Conservation (phyloP, 1,140 invertebrate species). For the Drosophila funebris region DNA sequence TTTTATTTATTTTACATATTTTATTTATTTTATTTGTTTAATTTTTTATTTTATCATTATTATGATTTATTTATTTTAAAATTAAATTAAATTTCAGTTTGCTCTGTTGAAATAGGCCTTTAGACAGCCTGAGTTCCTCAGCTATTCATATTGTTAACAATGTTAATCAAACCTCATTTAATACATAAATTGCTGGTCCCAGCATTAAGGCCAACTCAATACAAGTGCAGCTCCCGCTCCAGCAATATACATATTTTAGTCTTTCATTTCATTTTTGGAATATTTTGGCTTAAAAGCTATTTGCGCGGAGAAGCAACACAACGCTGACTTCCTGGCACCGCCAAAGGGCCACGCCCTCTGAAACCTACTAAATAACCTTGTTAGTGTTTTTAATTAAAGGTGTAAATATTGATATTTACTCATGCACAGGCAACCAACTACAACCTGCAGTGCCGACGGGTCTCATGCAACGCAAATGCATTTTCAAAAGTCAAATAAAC, state of each 20-base stretch:
- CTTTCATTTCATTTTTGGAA: conserved; percentile 72
- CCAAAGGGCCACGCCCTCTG: not conserved
- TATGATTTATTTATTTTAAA: too few species aligned
- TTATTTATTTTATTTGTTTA: too few species aligned
- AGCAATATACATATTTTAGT: conserved; percentile 53
- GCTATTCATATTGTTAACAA: too few species aligned
- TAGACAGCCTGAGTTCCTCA: too few species aligned
- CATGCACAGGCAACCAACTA: conserved; percentile 45
- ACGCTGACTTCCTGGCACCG: conserved; percentile 51
- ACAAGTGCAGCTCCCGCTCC: too few species aligned
- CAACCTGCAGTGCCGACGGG: conserved; percentile 24
- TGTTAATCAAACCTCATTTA: too few species aligned
- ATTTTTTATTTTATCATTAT: too few species aligned
- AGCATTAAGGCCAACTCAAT: too few species aligned
- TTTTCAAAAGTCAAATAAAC: conserved; percentile 76
- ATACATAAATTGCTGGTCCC: not conserved
- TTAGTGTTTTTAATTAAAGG: conserved; percentile 83
- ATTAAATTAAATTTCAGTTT: too few species aligned
- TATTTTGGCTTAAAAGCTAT: conserved; percentile 75
- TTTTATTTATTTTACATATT: too few species aligned
- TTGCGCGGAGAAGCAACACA: conserved; percentile 26
- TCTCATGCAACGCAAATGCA: conserved; percentile 65
- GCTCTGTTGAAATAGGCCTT: too few species aligned
- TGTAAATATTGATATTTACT: conserved; percentile 83
- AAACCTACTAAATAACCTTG: conserved; percentile 78